These are phyloP conservation scores for Apamea monoglypha DNA, from an alignment of 2,888 invertebrate genomes.

Conservation along the genomic window DNA sequence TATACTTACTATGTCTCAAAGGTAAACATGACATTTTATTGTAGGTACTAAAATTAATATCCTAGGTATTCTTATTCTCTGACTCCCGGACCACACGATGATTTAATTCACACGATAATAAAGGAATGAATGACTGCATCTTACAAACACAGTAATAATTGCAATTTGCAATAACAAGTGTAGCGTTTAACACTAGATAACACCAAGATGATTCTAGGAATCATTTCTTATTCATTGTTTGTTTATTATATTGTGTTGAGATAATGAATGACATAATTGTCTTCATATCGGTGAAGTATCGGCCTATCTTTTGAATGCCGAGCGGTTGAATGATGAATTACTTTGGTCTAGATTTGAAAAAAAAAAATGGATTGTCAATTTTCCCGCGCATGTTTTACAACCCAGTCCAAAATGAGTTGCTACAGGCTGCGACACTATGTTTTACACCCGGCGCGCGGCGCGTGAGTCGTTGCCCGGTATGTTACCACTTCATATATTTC, in stretches of 20 bases:
- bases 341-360: conserved; percentile 12
- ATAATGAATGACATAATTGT: conserved; percentile 52
- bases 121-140: conserved; percentile 56
- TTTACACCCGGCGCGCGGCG: no score
- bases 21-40: not conserved
- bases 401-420: not conserved
- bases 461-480: no score
- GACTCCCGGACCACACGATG: not conserved
- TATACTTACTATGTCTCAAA: not conserved
- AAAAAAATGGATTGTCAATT: conserved; percentile 20
- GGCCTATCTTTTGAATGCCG: conserved; percentile 15
- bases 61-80: not conserved
- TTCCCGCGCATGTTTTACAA: conserved; percentile 10
- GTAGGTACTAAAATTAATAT: not conserved
- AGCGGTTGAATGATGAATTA: conserved; percentile 1
- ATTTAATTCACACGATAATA: conserved; percentile 29
- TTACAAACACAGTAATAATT: conserved; percentile 22
- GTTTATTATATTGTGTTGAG: conserved; percentile 27
- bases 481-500: no score
- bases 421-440: not conserved
- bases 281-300: conserved; percentile 18
- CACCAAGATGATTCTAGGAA: conserved; percentile 58
- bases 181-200: conserved; percentile 53
- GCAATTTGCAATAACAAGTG: conserved; percentile 47
- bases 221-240: conserved; percentile 55